A percentile compares a stretch with the other conserved stretches of the same genome.
Conservation (phyloP, 2,888 invertebrate species). For the Zonitis immaculata region DNA sequence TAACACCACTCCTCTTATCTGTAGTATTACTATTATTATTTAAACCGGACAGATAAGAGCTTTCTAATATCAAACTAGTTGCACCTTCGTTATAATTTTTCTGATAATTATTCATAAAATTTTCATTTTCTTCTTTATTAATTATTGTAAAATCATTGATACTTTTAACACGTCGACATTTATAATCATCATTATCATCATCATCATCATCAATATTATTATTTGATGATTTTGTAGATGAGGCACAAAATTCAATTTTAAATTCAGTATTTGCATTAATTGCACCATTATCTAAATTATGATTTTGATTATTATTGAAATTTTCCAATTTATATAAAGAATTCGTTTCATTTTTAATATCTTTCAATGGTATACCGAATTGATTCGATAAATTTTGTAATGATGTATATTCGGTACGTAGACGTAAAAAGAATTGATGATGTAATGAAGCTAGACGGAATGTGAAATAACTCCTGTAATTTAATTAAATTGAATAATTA, state of each 20-base stretch:
- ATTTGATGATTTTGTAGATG: constrained; percentile 17
- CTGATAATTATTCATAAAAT: constrained; percentile 47
- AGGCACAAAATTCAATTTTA: constrained; percentile 43
- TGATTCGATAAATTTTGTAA: constrained; percentile 60
- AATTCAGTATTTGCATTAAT: constrained; percentile 44
- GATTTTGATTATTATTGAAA: constrained; percentile 29
- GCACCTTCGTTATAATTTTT: constrained; percentile 8
- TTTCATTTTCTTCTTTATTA: constrained; percentile 61
- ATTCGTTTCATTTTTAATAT: constrained; percentile 48
- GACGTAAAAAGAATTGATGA: constrained; percentile 69
- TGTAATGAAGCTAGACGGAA: constrained; percentile 74
- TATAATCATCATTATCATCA: constrained; percentile 24
- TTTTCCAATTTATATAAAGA: constrained; percentile 45
- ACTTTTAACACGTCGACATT: constrained; percentile 49
- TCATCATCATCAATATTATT: constrained; percentile 5
- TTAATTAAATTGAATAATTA: background rate
- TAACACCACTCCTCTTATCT: constrained; percentile 49
- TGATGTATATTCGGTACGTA: constrained; percentile 68
- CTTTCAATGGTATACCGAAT: constrained; percentile 54
- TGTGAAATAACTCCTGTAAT: constrained; percentile 64
- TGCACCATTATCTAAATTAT: constrained; percentile 30
- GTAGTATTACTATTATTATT: constrained; percentile 16
- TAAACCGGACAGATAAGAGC: constrained; percentile 40
- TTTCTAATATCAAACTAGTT: constrained; percentile 39
- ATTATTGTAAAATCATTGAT: constrained; percentile 49